Conservation (phyloP, 2,797 vertebrate genomes). For the Craterocephalus amniculus region DNA sequence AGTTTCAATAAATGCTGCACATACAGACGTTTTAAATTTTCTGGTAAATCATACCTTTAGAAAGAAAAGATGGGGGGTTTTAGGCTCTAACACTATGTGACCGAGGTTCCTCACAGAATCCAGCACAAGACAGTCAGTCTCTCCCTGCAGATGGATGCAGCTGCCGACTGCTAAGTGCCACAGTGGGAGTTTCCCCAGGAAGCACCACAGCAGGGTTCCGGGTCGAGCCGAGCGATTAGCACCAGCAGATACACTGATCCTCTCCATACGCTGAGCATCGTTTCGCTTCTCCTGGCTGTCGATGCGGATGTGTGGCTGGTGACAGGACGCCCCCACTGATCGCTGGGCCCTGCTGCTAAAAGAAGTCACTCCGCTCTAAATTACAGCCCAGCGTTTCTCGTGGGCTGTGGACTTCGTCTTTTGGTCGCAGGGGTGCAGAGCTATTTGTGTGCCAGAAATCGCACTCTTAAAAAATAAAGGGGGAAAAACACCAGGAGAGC, state of each 20-base stretch:
- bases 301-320: conserved; percentile 22
- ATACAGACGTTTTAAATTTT: too few relatives aligned
- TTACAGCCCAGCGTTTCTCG: conserved; percentile 23
- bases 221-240: conserved; percentile 31
- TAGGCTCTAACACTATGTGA: background rate
- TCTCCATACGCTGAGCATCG: conserved; percentile 30
- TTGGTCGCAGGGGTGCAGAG: conserved; percentile 3
- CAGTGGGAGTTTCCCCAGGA: conserved; percentile 61
- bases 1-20: too few relatives aligned
- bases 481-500: conserved; percentile 25
- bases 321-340: conserved; percentile 31
- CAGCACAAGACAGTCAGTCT: conserved; percentile 3
- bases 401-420: background rate
- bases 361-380: conserved; percentile 44
- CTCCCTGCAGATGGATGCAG: conserved; percentile 47
- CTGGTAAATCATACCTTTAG: too few relatives aligned
- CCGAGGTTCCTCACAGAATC: background rate
- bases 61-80: background rate
- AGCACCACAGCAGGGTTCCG: conserved; percentile 19
- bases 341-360: conserved; percentile 30
- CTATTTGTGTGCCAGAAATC: conserved; percentile 22
- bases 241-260: conserved; percentile 15
- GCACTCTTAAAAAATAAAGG: conserved; percentile 7
- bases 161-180: conserved; percentile 52
- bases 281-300: conserved; percentile 30